phyloP scores from a whole-genome alignment of 2,113 vertebrate genomes.

The Polypterus senegalus region DNA sequence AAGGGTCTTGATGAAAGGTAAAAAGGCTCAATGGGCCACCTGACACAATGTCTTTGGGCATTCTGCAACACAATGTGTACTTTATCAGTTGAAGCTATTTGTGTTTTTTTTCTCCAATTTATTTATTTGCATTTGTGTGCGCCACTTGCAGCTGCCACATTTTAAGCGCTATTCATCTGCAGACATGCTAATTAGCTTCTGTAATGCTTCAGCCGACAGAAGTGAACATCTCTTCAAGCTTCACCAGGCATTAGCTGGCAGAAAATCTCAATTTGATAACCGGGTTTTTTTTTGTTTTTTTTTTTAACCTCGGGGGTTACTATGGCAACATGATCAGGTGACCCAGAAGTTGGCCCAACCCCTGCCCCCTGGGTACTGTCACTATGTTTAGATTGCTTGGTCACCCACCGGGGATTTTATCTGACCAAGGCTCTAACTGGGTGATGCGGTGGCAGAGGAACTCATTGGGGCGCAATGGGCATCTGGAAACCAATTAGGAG shows the following conservation, averaged over 20 bases:
- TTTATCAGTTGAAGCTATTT: background rate
- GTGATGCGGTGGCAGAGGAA: background rate
- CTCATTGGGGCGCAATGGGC: too few relatives aligned
- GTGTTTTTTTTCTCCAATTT: background rate
- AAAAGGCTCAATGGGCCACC: too few relatives aligned
- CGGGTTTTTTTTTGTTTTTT: slow-evolving; percentile 19
- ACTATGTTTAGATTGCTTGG: slow-evolving; percentile 31
- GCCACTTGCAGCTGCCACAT: background rate
- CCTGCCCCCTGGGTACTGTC: slow-evolving; percentile 35
- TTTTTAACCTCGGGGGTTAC: slow-evolving; percentile 30
- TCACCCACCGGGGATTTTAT: slow-evolving; percentile 23
- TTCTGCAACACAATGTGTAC: slow-evolving; percentile 30
- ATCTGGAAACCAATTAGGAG: too few relatives aligned
- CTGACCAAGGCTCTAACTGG: slow-evolving; percentile 14
- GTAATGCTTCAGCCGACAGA: slow-evolving; percentile 25
- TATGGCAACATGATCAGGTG: slow-evolving; percentile 48
- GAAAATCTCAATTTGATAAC: slow-evolving; percentile 50
- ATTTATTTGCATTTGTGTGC: background rate
- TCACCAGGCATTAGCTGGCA: slow-evolving; percentile 43
- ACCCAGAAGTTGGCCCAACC: slow-evolving; percentile 28
- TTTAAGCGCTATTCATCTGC: background rate
- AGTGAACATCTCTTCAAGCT: slow-evolving; percentile 34
- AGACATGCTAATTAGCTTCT: slow-evolving; percentile 27
- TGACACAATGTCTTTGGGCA: slow-evolving; percentile 31
- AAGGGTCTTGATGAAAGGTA: too few relatives aligned